Evolutionary conservation across 2,888 invertebrate genomes (phyloP).

Genomic region (Stictocephala bisonia): DNA sequence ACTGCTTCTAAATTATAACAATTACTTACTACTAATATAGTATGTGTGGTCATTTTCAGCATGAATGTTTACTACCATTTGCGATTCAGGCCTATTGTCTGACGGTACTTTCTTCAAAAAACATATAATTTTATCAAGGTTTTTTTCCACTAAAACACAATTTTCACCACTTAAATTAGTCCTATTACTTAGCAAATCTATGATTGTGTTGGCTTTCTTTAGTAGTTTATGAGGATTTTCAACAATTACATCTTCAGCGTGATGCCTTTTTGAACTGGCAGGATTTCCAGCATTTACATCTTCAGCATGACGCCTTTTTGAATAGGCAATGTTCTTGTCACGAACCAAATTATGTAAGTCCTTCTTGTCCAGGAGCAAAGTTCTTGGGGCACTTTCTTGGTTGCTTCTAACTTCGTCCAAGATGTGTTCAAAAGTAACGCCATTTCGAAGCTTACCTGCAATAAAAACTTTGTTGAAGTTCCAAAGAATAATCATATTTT

Average conservation of each 20-base stretch:
- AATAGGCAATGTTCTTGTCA: constrained; percentile 51
- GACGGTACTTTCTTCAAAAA: constrained; percentile 1
- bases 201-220: background rate
- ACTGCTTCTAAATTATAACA: too few relatives aligned
- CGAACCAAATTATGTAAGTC: constrained; percentile 58
- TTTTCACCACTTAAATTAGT: background rate
- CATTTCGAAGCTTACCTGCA: constrained; percentile 1
- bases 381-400: constrained; percentile 33
- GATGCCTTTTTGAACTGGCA: too few relatives aligned
- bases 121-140: background rate
- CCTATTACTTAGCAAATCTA: constrained; percentile 15
- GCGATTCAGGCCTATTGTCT: background rate
- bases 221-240: background rate
- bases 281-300: constrained; percentile 48
- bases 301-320: constrained; percentile 50
- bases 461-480: background rate
- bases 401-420: constrained; percentile 11
- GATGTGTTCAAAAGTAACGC: constrained; percentile 8
- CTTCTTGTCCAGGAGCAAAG: constrained; percentile 55
- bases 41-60: constrained; percentile 18
- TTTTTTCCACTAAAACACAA: background rate
- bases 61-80: constrained; percentile 7
- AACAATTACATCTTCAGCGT: background rate
- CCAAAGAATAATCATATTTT: too few relatives aligned
- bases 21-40: too few relatives aligned